Evolutionary conservation across 2,797 vertebrate species (phyloP).

Genomic region (Ceryle rudis): DNA sequence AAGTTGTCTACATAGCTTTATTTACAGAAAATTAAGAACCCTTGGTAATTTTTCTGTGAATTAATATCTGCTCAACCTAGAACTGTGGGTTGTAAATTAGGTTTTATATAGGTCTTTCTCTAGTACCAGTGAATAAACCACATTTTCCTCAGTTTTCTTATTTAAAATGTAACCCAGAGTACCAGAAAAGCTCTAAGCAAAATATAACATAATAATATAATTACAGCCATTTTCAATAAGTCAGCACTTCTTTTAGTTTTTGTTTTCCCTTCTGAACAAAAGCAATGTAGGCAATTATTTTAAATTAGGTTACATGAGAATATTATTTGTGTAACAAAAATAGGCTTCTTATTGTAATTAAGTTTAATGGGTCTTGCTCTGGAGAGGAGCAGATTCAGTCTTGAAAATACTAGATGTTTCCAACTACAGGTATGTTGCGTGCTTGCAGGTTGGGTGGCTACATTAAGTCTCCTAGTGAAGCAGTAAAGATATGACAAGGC

Average conservation of each 20-base stretch:
- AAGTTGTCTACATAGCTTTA: neutral
- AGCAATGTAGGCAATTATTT: constrained; percentile 78
- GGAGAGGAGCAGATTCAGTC: constrained; percentile 42
- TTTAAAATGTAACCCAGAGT: constrained; percentile 38
- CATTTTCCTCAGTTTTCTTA: constrained; percentile 36
- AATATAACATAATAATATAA: constrained; percentile 75
- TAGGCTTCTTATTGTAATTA: constrained; percentile 77
- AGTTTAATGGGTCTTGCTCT: constrained; percentile 69
- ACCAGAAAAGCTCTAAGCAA: constrained; percentile 56
- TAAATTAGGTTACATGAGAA: constrained; percentile 79
- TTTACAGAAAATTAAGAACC: neutral
- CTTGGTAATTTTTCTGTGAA: neutral
- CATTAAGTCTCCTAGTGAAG: neutral
- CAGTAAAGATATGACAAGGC: neutral
- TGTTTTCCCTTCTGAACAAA: constrained; percentile 74
- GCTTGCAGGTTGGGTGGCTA: neutral
- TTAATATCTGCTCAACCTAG: neutral
- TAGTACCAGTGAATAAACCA: neutral
- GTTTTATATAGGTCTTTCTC: neutral
- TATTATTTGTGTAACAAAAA: constrained; percentile 81
- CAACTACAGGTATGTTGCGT: neutral
- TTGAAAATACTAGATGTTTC: neutral
- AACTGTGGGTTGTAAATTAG: constrained; percentile 18
- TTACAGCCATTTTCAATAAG: constrained; percentile 75
- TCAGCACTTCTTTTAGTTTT: constrained; percentile 76